Base-by-base conservation (phyloP, 53 echinoderm and acorn worm genomes). In the Paracentrotus lividus region DNA sequence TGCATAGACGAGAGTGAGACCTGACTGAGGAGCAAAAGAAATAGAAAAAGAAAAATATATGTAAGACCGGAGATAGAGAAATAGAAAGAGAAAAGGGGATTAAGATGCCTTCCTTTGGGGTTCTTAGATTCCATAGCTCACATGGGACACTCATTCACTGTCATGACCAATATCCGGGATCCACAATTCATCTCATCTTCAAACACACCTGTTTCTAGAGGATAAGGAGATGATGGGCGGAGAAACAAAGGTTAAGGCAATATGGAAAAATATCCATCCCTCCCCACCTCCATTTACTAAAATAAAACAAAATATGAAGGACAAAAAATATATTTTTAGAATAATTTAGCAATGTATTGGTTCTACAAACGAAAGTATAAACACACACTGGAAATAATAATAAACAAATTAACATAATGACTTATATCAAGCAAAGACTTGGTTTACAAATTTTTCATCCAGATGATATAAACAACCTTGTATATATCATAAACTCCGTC, bases 71-170 rank as follows among this genome's bases (percentile, higher is more conserved):
- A 51, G 51, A 51, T 5, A 51, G 51, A 51, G 10, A 59, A n/a
- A 59, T 23, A 59, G 23, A 59, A 3, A 24, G 60, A 4, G 26
- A 60, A 9, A 26, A 0, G 8, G 61, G 29, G 6, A 61, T 5
- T 27, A 7, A 61, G 26, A 61, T 61, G 61, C 61, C 27, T 61
- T 26, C 61, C 61, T 27, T 27, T 61, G 29, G n/a, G 61, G 61
- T 61, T 61, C 26, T 61, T 27, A 26, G 61, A 61, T 61, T 61
- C 61, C 61, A 61, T 61, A 7, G 61, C 0, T 61, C 61, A 26
- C 61, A 61, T 7, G 61, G 61, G 61, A 61, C 61, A 61, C 61
- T 61, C 61, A 16, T 61, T 61, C 61, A 61, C 61, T 61, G 61
- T 61, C 61, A 61, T 61, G 26, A 27, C 1, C 61, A 61, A 61